Evolutionary conservation across 2,888 invertebrate genomes (phyloP), one percentile per base, ranked within the genome.

Genomic region (Nemotelus nigrinus): DNA sequence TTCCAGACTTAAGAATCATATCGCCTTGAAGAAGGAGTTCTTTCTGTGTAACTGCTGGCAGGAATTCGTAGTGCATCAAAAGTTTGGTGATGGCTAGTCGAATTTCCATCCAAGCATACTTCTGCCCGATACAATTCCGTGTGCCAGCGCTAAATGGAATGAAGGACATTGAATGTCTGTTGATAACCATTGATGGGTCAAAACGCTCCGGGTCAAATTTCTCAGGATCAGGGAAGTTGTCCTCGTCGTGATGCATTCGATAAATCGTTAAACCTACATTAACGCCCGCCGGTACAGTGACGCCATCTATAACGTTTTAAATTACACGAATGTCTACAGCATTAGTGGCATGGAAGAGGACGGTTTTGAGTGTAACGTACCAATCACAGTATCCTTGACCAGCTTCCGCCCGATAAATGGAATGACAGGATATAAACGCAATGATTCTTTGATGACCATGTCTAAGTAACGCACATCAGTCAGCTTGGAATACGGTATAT

Each of bases 371-470:
- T 53, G 6, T 58, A 25, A 3, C n/a, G n/a, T 50, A 50, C 8
- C 6, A 50, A 50, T 7, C 5, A 50, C 6, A 50, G 25, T 63
- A 10, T 74, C 74, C 10, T 64, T 50, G 3, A 50, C 48, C 6
- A 75, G 44, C 39, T 44, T 25, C n/a, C 75, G n/a, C 5, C 75
- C 75, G 6, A 75, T 75, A 39, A 75, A 64, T 44, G 86, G 86
- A 43, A 86, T 84, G 4, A 86, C 84, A 50, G 86, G 83, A 77
- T 85, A 80, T 78, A 86, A 78, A 3, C 86, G 85, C 79, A 86
- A 78, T 10, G 86, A 82, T 80, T 86, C 86, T 64, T 85, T 84
- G 65, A 86, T 82, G 76, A 86, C 84, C 77, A 85, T 83, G 48
- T 86, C 86, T 79, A 86, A 80, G 53, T 85, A 86, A 50, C 83